A percentile compares a stretch with the other conserved stretches of the same genome.
These are phyloP conservation scores for Tetraneura akinire DNA, from an alignment of 1,140 invertebrate genomes.

Conservation along the genomic window DNA sequence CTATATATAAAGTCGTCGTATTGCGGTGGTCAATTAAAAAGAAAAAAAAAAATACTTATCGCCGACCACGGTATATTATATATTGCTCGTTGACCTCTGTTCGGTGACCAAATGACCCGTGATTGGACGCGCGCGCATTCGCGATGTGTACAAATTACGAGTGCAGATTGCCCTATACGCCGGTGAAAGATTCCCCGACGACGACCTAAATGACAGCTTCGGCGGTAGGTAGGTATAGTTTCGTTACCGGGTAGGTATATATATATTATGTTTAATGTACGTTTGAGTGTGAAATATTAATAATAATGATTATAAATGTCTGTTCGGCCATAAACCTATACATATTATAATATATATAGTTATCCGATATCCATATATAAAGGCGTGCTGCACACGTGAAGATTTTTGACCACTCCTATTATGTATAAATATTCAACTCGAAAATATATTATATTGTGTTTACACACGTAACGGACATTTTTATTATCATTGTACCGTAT, in stretches of 20 bases:
- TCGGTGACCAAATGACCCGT: constrained; percentile 7
- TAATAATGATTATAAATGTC: too few relatives aligned
- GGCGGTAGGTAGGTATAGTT: too few relatives aligned
- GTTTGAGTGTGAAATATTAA: background rate
- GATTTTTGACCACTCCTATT: too few relatives aligned
- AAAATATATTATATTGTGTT: too few relatives aligned
- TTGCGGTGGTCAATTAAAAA: background rate
- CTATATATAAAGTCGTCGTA: background rate
- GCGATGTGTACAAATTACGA: background rate
- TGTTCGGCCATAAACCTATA: too few relatives aligned
- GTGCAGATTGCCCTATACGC: constrained; percentile 12
- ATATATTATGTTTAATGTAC: background rate
- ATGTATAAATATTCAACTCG: too few relatives aligned
- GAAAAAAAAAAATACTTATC: background rate
- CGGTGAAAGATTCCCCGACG: background rate
- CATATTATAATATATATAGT: too few relatives aligned
- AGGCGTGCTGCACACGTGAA: too few relatives aligned
- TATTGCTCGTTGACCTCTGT: constrained; percentile 15
- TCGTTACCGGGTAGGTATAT: too few relatives aligned
- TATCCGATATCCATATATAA: too few relatives aligned
- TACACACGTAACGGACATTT: too few relatives aligned
- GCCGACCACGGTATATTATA: background rate
- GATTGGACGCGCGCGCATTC: background rate
- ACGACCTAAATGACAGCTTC: constrained; percentile 4
- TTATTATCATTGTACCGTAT: too few relatives aligned